Evolutionary conservation across 2,113 vertebrate species (phyloP).

Genomic region (Aspiorhynchus laticeps): DNA sequence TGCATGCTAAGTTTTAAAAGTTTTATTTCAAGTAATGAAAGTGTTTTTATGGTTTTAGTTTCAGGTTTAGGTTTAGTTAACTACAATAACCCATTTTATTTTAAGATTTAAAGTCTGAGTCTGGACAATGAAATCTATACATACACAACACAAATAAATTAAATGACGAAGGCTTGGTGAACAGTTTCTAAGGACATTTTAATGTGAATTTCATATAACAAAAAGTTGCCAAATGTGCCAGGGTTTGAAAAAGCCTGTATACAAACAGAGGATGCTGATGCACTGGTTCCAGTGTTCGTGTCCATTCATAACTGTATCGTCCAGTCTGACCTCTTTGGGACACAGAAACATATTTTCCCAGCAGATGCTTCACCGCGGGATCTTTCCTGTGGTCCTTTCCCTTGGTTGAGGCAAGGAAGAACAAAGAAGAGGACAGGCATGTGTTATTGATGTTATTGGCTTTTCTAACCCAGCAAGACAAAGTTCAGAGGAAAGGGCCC

Average conservation of each 20-base stretch:
- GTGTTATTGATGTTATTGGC: slow-evolving; percentile 25
- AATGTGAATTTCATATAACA: background rate
- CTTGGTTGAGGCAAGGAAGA: background rate
- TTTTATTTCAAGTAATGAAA: too few relatives aligned
- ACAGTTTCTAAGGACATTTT: background rate
- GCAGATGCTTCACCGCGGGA: background rate
- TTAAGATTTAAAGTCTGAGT: background rate
- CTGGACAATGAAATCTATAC: background rate
- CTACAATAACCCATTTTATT: background rate
- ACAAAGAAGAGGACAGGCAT: background rate
- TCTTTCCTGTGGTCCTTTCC: background rate
- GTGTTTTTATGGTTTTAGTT: background rate
- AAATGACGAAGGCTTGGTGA: background rate
- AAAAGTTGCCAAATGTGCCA: background rate
- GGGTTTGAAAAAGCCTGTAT: background rate
- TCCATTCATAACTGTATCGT: background rate
- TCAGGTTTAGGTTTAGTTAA: background rate
- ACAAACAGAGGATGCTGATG: background rate
- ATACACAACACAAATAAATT: too few relatives aligned
- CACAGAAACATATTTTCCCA: background rate
- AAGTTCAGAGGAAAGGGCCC: background rate
- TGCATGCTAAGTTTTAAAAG: background rate
- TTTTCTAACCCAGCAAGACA: background rate
- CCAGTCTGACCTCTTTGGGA: background rate
- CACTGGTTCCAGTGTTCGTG: background rate